A percentile compares a stretch with the other conserved stretches of the same genome.
phyloP scores from a whole-genome alignment of 1,140 invertebrate species.

The Danaus plexippus region DNA sequence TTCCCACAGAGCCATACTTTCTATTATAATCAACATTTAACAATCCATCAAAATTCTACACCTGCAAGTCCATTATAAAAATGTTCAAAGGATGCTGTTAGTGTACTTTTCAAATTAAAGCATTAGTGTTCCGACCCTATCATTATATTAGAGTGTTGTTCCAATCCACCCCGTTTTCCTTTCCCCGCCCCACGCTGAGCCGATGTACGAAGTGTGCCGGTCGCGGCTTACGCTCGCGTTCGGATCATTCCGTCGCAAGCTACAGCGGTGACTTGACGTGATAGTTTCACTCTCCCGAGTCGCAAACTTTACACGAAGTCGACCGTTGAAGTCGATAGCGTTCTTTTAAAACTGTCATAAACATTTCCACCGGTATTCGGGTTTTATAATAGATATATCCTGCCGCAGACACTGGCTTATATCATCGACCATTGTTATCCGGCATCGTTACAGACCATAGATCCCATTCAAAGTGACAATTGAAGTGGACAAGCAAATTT shows the following conservation, averaged over 20 bases:
- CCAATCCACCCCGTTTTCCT: conserved; percentile 47
- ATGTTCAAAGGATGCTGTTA: conserved; percentile 32
- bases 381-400: conserved; percentile 9
- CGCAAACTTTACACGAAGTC: conserved; percentile 63
- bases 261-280: conserved; percentile 31
- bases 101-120: conserved; percentile 68
- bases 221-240: conserved; percentile 26
- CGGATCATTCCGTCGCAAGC: conserved; percentile 54
- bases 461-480: conserved; percentile 43
- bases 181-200: conserved; percentile 33
- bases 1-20: no score
- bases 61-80: conserved; percentile 12
- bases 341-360: conserved; percentile 8
- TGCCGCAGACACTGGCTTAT: background rate
- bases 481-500: conserved; percentile 42
- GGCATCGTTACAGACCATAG: conserved; percentile 21
- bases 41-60: conserved; percentile 12
- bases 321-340: conserved; percentile 17
- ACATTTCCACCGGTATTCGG: conserved; percentile 7
- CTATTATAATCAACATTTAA: conserved; percentile 3
- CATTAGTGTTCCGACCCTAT: conserved; percentile 68
- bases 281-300: conserved; percentile 11
- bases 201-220: conserved; percentile 22
- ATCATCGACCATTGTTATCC: conserved; percentile 3
- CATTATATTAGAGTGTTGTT: conserved; percentile 70